Conservation (phyloP, 2,888 invertebrate genomes). For the Tolmerus cingulatus region DNA sequence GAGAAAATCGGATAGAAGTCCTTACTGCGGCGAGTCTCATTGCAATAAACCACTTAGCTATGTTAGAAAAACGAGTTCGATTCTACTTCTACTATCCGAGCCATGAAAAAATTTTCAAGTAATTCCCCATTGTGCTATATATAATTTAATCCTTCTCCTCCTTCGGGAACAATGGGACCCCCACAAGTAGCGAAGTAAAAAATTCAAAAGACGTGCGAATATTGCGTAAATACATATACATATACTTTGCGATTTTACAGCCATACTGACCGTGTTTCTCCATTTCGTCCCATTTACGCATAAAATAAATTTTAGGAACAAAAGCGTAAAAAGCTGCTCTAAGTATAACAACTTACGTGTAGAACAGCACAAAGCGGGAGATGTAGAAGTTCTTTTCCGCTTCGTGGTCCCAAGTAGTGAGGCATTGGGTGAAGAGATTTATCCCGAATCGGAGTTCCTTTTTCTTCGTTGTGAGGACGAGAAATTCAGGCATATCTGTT, state of each 20-base stretch:
- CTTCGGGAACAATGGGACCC: not conserved
- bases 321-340: not conserved
- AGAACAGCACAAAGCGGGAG: slow-evolving; percentile 76
- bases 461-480: slow-evolving; percentile 67
- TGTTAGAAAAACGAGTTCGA: not conserved
- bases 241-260: not conserved
- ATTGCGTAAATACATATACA: not conserved
- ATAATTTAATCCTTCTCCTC: not conserved
- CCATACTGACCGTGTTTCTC: not conserved
- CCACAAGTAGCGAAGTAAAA: not conserved
- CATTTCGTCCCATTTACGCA: slow-evolving; percentile 26
- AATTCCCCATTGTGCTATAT: not conserved
- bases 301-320: not conserved
- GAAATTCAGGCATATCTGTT: slow-evolving; percentile 79
- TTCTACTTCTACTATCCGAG: not conserved
- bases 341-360: slow-evolving; percentile 66
- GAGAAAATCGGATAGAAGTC: not conserved
- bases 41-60: not conserved
- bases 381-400: slow-evolving; percentile 76
- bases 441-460: slow-evolving; percentile 65
- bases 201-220: not conserved
- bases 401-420: slow-evolving; percentile 73
- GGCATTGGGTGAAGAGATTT: slow-evolving; percentile 75
- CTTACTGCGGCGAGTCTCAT: not conserved
- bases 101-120: not conserved